A percentile compares a stretch with the other conserved stretches of the same genome.
phyloP scores from a whole-genome alignment of 1,140 invertebrate species.

The Drosophila lacertosa region DNA sequence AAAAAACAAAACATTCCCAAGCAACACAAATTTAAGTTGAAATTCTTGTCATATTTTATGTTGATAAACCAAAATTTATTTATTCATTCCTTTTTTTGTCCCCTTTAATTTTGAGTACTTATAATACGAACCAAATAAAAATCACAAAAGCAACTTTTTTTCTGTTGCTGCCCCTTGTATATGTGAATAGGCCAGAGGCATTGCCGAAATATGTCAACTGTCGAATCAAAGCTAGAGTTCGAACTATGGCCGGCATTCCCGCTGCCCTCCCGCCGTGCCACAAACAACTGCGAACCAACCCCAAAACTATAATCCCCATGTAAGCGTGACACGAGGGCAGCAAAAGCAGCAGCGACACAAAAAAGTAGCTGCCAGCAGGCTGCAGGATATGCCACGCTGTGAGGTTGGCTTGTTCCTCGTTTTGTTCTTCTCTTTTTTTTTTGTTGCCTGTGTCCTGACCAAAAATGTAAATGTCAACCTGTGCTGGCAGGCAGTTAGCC shows the following conservation, averaged over 20 bases:
- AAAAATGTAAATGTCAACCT: conserved; percentile 79
- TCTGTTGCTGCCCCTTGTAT: no score
- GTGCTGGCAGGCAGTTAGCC: conserved; percentile 32
- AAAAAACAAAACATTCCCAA: not conserved
- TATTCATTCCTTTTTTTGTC: conserved; percentile 17
- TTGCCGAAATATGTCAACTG: conserved; percentile 41
- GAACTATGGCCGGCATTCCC: conserved; percentile 8
- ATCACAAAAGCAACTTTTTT: not conserved
- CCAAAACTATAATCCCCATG: conserved; percentile 71
- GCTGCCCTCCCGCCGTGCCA: conserved; percentile 5
- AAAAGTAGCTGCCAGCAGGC: conserved; percentile 34
- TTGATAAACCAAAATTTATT: conserved; percentile 6
- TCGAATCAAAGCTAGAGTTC: conserved; percentile 30
- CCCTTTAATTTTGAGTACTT: conserved; percentile 11
- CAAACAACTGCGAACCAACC: conserved; percentile 25
- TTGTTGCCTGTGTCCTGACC: conserved; percentile 37
- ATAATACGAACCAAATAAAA: conserved; percentile 15
- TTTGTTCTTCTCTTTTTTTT: conserved; percentile 11
- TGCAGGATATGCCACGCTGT: conserved; percentile 29
- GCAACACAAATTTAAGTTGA: not conserved
- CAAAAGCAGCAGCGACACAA: conserved; percentile 42
- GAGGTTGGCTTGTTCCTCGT: not conserved
- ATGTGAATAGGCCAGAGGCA: conserved; percentile 7
- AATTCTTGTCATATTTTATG: conserved; percentile 16
- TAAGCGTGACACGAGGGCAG: conserved; percentile 61